Conservation (phyloP, 1,140 invertebrate species). For the Galleria mellonella region DNA sequence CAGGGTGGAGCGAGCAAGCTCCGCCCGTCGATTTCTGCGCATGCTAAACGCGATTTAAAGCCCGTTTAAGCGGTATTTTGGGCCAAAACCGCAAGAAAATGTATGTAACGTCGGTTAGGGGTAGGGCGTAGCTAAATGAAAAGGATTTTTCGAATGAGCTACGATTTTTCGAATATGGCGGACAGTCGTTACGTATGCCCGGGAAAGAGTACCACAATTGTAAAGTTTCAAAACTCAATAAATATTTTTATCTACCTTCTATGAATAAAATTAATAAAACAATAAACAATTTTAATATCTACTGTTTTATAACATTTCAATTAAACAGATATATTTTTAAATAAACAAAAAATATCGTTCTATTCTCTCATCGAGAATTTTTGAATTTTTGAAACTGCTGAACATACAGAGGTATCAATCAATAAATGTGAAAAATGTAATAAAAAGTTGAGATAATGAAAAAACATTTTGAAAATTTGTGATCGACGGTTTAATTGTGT, state of each 20-base stretch:
- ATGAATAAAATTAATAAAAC: not conserved
- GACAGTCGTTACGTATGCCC: conserved; percentile 56
- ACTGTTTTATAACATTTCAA: too few relatives aligned
- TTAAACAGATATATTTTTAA: too few relatives aligned
- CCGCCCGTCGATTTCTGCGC: conserved; percentile 46
- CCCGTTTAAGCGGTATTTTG: conserved; percentile 73
- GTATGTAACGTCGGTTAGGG: conserved; percentile 63
- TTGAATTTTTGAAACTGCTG: too few relatives aligned
- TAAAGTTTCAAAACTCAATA: too few relatives aligned
- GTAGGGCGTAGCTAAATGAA: conserved; percentile 68
- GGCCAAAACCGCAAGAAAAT: conserved; percentile 71
- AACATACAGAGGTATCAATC: too few relatives aligned
- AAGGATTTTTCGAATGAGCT: conserved; percentile 66
- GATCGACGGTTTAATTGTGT: not conserved
- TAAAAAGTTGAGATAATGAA: too few relatives aligned
- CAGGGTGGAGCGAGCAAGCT: conserved; percentile 39
- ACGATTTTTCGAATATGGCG: conserved; percentile 57
- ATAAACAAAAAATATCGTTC: too few relatives aligned
- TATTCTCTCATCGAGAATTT: too few relatives aligned
- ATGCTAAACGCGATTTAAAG: conserved; percentile 69
- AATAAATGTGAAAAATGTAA: not conserved
- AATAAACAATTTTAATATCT: not conserved
- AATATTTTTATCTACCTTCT: too few relatives aligned
- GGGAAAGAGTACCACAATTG: conserved; percentile 40
- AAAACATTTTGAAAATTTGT: too few relatives aligned